Percentiles rank a stretch among this genome's conserved stretches.
Conservation (phyloP, 2,888 invertebrate species). For the Ptycholaimellus sp. region DNA sequence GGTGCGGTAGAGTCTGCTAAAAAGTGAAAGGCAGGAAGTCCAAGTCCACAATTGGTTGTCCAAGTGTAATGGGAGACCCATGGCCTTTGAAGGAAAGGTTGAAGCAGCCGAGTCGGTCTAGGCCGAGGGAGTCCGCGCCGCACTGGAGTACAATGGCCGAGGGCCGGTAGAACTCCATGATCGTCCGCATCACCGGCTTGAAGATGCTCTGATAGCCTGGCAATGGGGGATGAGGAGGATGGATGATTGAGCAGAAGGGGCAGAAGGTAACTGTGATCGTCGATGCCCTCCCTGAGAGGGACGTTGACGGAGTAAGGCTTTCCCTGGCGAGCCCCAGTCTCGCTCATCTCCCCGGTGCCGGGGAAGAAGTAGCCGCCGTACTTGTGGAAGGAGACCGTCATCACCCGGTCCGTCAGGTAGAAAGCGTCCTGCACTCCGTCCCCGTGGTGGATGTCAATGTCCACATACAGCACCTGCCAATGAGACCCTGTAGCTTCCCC, state of each 20-base stretch:
- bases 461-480: constrained; percentile 62
- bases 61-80: no score
- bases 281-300: constrained; percentile 86
- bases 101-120: constrained; percentile 82
- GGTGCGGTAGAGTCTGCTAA: no score
- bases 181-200: constrained; percentile 59
- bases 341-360: constrained; percentile 95
- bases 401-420: constrained; percentile 43
- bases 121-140: constrained; percentile 87
- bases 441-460: constrained; percentile 93
- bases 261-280: constrained; percentile 36
- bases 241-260: not conserved
- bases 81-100: constrained; percentile 42
- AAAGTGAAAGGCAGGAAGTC: no score
- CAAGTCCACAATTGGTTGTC: no score
- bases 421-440: constrained; percentile 60
- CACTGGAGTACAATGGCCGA: constrained; percentile 81
- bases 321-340: constrained; percentile 81
- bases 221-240: constrained; percentile 27
- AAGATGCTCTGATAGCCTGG: constrained; percentile 45
- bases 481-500: not conserved
- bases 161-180: constrained; percentile 83
- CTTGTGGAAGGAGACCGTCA: constrained; percentile 98
- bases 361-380: constrained; percentile 94
- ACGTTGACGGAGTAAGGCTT: constrained; percentile 93